phyloP scores from a whole-genome alignment of 1,140 invertebrate species.

The Lepidostoma basale region DNA sequence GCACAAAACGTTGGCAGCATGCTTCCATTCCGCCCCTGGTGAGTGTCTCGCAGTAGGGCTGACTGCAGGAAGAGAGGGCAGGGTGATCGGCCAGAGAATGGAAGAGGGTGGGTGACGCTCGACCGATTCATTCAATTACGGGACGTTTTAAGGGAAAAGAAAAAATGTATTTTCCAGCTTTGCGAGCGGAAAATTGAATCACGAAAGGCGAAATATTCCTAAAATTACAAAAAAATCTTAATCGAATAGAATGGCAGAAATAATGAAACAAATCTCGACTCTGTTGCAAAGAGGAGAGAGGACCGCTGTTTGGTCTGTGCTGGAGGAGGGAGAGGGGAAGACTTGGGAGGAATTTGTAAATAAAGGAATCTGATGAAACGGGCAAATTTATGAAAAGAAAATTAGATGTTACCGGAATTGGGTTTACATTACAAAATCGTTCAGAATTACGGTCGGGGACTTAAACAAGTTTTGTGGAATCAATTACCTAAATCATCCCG shows the following conservation, averaged over 20 bases:
- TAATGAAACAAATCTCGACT: conserved; percentile 1
- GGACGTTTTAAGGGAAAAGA: not conserved
- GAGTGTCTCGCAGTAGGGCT: not conserved
- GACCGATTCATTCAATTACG: conserved; percentile 2
- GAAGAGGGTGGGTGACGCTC: not conserved
- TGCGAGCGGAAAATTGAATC: conserved; percentile 4
- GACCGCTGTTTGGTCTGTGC: not conserved
- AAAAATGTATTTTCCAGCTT: not conserved
- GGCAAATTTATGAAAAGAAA: not conserved
- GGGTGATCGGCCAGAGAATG: not conserved
- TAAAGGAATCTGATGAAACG: not conserved
- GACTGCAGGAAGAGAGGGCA: not conserved
- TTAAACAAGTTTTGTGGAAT: no score
- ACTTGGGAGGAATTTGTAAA: not conserved
- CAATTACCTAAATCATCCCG: no score
- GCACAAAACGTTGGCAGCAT: no score
- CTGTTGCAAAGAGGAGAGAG: not conserved
- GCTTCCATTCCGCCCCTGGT: no score
- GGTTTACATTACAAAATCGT: no score
- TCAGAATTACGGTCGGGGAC: no score
- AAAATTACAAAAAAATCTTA: conserved; percentile 2
- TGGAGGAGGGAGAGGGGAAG: not conserved
- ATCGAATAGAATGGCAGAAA: conserved; percentile 5
- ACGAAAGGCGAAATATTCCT: conserved; percentile 1
- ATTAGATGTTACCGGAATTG: not conserved